These are phyloP conservation scores for Upupa epops DNA, from an alignment of 2,113 vertebrate genomes.

Conservation along the genomic window DNA sequence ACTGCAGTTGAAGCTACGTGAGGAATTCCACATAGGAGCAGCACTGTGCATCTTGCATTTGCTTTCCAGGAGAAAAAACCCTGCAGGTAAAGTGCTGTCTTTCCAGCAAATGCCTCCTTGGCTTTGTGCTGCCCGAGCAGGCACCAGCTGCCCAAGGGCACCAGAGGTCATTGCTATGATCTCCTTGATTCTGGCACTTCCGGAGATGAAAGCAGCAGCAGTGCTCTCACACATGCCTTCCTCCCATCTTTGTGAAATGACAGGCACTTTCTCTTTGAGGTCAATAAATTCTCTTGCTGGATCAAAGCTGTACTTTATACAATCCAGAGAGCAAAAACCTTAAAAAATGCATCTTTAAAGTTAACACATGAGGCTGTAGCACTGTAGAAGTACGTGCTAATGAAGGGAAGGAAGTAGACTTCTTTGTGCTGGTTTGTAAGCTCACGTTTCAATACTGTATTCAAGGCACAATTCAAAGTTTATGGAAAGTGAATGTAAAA, in stretches of 20 bases:
- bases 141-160: background rate
- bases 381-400: background rate
- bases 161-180: background rate
- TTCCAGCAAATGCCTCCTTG: background rate
- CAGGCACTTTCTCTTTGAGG: background rate
- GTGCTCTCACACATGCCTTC: background rate
- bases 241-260: background rate
- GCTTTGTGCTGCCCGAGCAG: background rate
- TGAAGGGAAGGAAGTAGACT: background rate
- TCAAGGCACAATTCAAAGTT: background rate
- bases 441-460: background rate
- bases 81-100: background rate
- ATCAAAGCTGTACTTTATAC: background rate
- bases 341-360: background rate
- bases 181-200: background rate
- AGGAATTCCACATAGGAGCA: background rate
- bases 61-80: background rate
- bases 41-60: background rate
- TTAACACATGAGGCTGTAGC: background rate
- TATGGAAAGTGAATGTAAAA: background rate
- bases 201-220: background rate
- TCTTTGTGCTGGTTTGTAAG: background rate
- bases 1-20: background rate
- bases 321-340: background rate
- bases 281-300: background rate